Conservation (phyloP, 2,888 invertebrate genomes). For the Leucoma salicis region DNA sequence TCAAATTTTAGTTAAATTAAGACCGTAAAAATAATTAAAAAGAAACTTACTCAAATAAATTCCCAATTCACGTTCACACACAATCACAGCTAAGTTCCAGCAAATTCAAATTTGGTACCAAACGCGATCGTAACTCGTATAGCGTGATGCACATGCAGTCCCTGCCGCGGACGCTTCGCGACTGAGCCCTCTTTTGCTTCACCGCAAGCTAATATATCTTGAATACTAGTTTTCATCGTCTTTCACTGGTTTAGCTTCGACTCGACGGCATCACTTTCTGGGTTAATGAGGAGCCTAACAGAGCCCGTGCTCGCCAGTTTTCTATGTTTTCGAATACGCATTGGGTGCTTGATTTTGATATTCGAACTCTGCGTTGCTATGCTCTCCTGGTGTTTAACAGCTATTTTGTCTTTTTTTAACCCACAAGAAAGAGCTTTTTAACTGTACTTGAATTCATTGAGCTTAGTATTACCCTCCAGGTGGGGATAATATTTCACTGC, state of each 20-base stretch:
- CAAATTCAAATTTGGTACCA: constrained; percentile 36
- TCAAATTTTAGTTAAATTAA: too few species aligned
- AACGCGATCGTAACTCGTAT: constrained; percentile 33
- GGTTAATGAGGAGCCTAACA: constrained; percentile 76
- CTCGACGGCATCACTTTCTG: constrained; percentile 66
- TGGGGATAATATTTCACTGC: too few species aligned
- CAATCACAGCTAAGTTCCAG: constrained; percentile 42
- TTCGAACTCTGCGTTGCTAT: constrained; percentile 53
- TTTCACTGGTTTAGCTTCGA: constrained; percentile 68
- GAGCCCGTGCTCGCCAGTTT: constrained; percentile 59
- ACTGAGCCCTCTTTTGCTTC: constrained; percentile 47
- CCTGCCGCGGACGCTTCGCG: constrained; percentile 44
- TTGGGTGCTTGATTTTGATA: constrained; percentile 43
- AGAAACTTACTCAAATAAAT: constrained; percentile 50
- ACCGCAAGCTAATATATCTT: constrained; percentile 69
- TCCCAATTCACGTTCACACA: constrained; percentile 50
- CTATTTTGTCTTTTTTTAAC: not conserved
- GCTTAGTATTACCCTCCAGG: not conserved
- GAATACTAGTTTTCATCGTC: constrained; percentile 76
- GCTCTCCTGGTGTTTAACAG: constrained; percentile 51
- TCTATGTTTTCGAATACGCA: constrained; percentile 75
- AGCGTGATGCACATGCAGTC: constrained; percentile 40
- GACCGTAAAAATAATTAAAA: too few species aligned
- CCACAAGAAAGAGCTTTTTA: not conserved
- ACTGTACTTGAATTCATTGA: not conserved